Percentiles rank a stretch among this genome's conserved stretches.
Evolutionary conservation across 2,888 invertebrate species (phyloP).

Genomic region (Amaurobius ferox): DNA sequence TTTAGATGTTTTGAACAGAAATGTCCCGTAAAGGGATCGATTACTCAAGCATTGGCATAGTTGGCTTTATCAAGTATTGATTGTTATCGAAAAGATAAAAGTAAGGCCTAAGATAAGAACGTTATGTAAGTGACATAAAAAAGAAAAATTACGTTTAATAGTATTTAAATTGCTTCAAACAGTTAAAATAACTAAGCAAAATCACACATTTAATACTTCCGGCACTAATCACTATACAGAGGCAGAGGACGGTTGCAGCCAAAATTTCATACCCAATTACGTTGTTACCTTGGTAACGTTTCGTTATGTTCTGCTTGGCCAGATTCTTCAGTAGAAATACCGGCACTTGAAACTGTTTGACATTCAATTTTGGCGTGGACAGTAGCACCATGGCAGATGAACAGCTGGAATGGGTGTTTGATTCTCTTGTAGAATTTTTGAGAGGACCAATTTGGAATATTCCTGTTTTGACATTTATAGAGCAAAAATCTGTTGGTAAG

Average conservation of each 20-base stretch:
- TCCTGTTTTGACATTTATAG: constrained; percentile 92
- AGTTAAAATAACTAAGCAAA: background rate
- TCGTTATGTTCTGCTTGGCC: constrained; percentile 43
- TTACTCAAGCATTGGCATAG: no score
- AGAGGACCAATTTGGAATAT: constrained; percentile 96
- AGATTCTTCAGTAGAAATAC: constrained; percentile 31
- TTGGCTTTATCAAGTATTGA: no score
- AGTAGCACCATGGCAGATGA: constrained; percentile 43
- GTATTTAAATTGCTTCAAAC: background rate
- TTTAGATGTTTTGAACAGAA: no score
- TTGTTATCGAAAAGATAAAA: no score
- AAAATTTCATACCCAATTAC: constrained; percentile 39
- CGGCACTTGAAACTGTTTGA: background rate
- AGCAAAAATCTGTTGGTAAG: constrained; percentile 93
- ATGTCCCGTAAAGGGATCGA: no score
- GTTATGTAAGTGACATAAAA: background rate
- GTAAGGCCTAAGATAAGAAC: no score
- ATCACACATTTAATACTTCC: background rate
- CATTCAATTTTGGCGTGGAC: background rate
- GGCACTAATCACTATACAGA: background rate
- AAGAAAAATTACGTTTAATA: background rate
- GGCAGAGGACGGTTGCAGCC: background rate
- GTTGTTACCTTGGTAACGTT: constrained; percentile 58
- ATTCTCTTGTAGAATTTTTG: constrained; percentile 91
- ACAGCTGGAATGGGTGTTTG: constrained; percentile 88